Percentiles rank a stretch among this genome's conserved stretches.
phyloP scores from a whole-genome alignment of 92 coral and sea anemone genomes.

The Desmophyllum pertusum region DNA sequence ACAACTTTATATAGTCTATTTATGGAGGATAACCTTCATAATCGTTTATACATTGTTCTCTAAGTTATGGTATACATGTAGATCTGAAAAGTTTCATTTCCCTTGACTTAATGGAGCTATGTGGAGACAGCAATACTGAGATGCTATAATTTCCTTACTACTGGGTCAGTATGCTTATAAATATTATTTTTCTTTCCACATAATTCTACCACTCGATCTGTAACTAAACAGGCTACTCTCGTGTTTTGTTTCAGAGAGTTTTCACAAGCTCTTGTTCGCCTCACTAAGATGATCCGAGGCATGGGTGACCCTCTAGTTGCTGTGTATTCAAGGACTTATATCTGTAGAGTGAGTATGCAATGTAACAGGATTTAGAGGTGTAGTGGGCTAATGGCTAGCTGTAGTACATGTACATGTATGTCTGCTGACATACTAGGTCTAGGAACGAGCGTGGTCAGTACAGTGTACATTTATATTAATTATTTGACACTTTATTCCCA shows the following conservation, averaged over 20 bases:
- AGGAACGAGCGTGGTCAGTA: too few relatives aligned
- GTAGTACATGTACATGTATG: too few relatives aligned
- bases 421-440: too few relatives aligned
- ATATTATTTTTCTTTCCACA: too few relatives aligned
- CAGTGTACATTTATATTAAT: too few relatives aligned
- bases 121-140: constrained; percentile 96
- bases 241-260: constrained; percentile 73
- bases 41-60: neutral
- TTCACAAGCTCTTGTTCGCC: constrained; percentile 89
- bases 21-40: neutral
- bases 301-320: constrained; percentile 98
- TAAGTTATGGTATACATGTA: too few relatives aligned
- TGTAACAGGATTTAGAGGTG: too few relatives aligned
- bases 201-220: neutral
- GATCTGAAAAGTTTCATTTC: neutral
- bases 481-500: too few relatives aligned
- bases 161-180: constrained; percentile 71
- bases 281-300: constrained; percentile 96
- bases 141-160: constrained; percentile 91
- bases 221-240: neutral
- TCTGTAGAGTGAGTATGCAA: constrained; percentile 92
- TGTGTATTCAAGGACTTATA: constrained; percentile 90
- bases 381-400: too few relatives aligned
- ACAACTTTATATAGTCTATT: neutral
- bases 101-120: constrained; percentile 65